These are phyloP conservation scores for Macropus fuliginosus DNA, from an alignment of 2,797 vertebrate genomes.

Conservation along the genomic window DNA sequence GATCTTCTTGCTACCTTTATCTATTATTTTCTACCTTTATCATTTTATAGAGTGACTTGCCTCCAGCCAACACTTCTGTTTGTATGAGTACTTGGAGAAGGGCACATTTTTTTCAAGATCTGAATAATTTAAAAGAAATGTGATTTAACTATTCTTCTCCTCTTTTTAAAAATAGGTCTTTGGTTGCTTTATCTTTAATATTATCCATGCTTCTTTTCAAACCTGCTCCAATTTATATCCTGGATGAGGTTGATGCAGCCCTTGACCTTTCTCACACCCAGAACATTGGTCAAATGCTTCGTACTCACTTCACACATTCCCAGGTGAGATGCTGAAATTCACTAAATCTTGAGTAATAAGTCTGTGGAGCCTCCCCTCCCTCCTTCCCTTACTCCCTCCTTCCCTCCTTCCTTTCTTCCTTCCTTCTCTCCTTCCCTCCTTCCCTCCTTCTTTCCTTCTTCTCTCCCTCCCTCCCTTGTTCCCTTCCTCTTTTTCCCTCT, in stretches of 20 bases:
- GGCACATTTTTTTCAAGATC: neutral
- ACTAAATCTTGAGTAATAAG: neutral
- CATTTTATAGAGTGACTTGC: neutral
- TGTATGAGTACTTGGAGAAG: neutral
- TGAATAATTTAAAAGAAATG: slow-evolving; percentile 26
- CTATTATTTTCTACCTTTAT: neutral
- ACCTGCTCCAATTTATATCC: slow-evolving; percentile 97
- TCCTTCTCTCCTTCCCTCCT: too few relatives aligned
- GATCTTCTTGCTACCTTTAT: neutral
- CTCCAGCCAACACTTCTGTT: neutral
- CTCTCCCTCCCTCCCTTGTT: neutral
- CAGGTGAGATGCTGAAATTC: slow-evolving; percentile 87
- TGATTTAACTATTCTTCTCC: slow-evolving; percentile 28
- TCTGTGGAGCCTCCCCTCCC: neutral
- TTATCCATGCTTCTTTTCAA: slow-evolving; percentile 97
- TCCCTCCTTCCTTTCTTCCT: neutral
- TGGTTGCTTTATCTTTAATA: slow-evolving; percentile 97
- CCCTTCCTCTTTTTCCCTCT: neutral
- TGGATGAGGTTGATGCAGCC: slow-evolving; percentile 98
- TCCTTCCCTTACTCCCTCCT: neutral
- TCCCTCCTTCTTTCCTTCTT: neutral
- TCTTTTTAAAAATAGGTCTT: slow-evolving; percentile 86
- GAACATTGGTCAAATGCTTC: slow-evolving; percentile 98
- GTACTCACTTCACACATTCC: slow-evolving; percentile 93
- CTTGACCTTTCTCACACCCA: slow-evolving; percentile 98